These are phyloP conservation scores for Daphoenositta chrysoptera DNA, from an alignment of 2,113 vertebrate genomes.

Conservation along the genomic window DNA sequence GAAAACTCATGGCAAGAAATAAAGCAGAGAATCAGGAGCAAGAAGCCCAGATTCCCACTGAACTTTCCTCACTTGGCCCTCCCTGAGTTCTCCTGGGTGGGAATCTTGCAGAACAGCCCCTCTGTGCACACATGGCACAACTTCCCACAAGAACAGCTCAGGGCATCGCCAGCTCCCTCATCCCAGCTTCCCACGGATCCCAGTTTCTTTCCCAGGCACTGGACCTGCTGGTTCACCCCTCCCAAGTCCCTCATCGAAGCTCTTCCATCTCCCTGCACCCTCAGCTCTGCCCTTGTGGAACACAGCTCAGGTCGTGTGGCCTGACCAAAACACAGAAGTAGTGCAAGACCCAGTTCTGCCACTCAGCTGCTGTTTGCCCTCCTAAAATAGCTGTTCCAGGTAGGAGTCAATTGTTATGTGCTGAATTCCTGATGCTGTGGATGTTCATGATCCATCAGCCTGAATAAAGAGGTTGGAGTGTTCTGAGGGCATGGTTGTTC, in stretches of 20 bases:
- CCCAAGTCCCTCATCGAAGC: neutral
- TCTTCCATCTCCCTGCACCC: neutral
- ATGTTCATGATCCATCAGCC: neutral
- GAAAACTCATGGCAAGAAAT: neutral
- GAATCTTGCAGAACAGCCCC: neutral
- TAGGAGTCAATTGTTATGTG: rapidly evolving
- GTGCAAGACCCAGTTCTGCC: neutral
- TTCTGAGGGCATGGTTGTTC: neutral
- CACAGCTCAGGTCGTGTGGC: rapidly evolving
- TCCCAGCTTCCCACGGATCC: neutral
- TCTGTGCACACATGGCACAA: rapidly evolving
- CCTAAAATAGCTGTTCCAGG: neutral
- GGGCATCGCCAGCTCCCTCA: rapidly evolving
- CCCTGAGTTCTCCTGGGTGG: rapidly evolving
- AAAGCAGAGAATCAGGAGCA: neutral
- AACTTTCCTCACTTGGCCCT: neutral
- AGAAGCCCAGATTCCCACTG: neutral
- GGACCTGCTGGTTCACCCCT: rapidly evolving
- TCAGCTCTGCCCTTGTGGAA: neutral
- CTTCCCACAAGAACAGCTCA: neutral
- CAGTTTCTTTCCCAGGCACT: neutral
- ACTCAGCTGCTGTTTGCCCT: neutral
- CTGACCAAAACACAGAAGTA: neutral
- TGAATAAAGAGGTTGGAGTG: neutral
- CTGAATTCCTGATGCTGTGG: neutral